Evolutionary conservation across 2,113 vertebrate species (phyloP).

Genomic region (Sylvia atricapilla): DNA sequence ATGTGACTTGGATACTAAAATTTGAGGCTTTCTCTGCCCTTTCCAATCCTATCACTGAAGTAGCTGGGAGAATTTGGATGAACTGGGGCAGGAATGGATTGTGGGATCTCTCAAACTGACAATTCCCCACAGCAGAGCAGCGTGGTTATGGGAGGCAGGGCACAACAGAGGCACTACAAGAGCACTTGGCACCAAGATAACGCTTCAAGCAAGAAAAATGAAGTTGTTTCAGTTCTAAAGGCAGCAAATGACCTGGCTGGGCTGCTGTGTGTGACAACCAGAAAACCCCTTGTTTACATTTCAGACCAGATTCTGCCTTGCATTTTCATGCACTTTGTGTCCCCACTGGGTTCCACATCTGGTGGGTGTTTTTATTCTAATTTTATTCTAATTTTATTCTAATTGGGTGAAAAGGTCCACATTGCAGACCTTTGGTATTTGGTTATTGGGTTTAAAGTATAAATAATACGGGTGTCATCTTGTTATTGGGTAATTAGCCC

Average conservation of each 20-base stretch:
- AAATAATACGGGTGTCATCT: too few species aligned
- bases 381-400: too few species aligned
- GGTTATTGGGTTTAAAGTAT: too few species aligned
- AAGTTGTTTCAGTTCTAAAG: constrained; percentile 42
- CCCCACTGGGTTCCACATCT: too few species aligned
- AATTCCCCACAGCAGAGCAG: neutral
- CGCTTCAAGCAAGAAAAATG: constrained; percentile 36
- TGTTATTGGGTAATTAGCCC: too few species aligned
- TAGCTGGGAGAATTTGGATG: neutral
- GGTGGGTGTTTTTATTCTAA: too few species aligned
- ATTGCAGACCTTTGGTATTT: too few species aligned
- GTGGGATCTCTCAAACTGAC: neutral
- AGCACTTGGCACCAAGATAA: constrained; percentile 12
- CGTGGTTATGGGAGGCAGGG: fast-evolving
- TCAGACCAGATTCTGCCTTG: too few species aligned
- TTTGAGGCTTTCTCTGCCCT: neutral
- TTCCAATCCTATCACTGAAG: fast-evolving
- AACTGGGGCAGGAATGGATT: neutral
- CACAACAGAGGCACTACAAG: neutral
- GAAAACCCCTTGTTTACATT: too few species aligned
- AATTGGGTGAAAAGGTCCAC: too few species aligned
- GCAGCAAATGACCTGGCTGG: constrained; percentile 52
- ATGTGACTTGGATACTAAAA: neutral
- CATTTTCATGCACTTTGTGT: too few species aligned
- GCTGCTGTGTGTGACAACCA: neutral